These are phyloP conservation scores for Desmophyllum pertusum DNA, from an alignment of 92 coral and sea anemone species.

Conservation along the genomic window DNA sequence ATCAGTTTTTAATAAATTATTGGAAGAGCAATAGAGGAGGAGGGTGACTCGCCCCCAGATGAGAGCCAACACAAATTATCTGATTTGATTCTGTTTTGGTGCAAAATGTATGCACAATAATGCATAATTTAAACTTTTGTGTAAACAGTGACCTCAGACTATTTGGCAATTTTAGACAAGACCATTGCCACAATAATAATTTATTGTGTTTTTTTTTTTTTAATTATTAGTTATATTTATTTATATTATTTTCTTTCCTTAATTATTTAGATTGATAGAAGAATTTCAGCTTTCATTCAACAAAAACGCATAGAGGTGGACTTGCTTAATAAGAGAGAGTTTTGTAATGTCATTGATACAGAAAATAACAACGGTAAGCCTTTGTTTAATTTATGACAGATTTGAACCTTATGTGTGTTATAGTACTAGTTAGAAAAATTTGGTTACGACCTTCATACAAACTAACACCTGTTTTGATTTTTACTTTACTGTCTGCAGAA, in stretches of 20 bases:
- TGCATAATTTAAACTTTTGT: too few relatives aligned
- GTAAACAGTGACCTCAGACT: too few relatives aligned
- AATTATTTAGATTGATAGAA: constrained; percentile 74
- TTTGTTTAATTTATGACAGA: not conserved
- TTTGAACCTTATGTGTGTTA: too few relatives aligned
- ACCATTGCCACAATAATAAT: not conserved
- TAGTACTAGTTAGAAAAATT: not conserved
- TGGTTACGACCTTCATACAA: not conserved
- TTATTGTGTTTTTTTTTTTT: not conserved
- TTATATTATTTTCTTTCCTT: not conserved
- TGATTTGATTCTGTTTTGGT: too few relatives aligned
- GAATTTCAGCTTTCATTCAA: constrained; percentile 90
- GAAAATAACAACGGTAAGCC: constrained; percentile 62
- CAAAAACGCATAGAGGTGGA: constrained; percentile 91
- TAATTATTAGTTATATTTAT: not conserved
- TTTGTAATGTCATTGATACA: constrained; percentile 78
- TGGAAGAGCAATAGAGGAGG: too few relatives aligned
- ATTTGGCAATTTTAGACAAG: too few relatives aligned
- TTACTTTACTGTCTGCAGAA: constrained; percentile 18
- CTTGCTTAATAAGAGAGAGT: constrained; percentile 87
- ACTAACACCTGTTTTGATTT: not conserved
- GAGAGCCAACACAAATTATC: too few relatives aligned
- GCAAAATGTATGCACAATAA: too few relatives aligned
- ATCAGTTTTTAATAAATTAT: too few relatives aligned
- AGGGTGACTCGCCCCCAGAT: too few relatives aligned